phyloP scores from a whole-genome alignment of 2,888 invertebrate genomes.

The Drosophila pseudotakahashii region DNA sequence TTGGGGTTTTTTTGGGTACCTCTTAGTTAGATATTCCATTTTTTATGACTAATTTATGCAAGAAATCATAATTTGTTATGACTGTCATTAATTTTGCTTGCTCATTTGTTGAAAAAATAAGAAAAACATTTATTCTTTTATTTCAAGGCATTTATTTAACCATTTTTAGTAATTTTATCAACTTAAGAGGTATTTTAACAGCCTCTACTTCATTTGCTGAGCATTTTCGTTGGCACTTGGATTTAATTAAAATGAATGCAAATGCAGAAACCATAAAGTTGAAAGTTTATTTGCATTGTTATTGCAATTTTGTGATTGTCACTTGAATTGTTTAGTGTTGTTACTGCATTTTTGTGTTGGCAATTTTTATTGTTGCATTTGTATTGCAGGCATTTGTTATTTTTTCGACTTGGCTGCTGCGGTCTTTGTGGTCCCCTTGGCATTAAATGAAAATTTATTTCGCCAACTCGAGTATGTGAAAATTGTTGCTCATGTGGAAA shows the following conservation, averaged over 20 bases:
- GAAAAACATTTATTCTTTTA: no score
- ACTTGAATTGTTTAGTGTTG: conserved; percentile 30
- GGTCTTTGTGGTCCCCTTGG: conserved; percentile 27
- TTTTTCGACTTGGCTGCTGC: conserved; percentile 29
- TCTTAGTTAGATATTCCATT: not conserved
- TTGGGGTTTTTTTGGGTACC: not conserved
- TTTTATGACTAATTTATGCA: not conserved
- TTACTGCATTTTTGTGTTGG: conserved; percentile 25
- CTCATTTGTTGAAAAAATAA: not conserved
- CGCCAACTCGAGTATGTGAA: conserved; percentile 28
- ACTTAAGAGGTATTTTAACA: not conserved
- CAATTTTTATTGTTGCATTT: conserved; percentile 12
- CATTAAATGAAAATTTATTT: conserved; percentile 56
- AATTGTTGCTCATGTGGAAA: conserved; percentile 39
- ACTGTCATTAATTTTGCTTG: not conserved
- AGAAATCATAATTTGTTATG: not conserved
- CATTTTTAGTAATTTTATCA: no score
- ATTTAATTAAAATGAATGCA: conserved; percentile 63
- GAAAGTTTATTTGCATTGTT: conserved; percentile 50
- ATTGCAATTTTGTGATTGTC: conserved; percentile 54
- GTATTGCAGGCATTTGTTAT: conserved; percentile 5
- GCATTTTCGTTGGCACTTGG: conserved; percentile 36
- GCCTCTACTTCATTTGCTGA: not conserved
- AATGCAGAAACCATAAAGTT: conserved; percentile 58
- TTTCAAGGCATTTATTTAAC: no score